phyloP scores from a whole-genome alignment of 1,140 invertebrate species.

The Saxidomus purpurata region DNA sequence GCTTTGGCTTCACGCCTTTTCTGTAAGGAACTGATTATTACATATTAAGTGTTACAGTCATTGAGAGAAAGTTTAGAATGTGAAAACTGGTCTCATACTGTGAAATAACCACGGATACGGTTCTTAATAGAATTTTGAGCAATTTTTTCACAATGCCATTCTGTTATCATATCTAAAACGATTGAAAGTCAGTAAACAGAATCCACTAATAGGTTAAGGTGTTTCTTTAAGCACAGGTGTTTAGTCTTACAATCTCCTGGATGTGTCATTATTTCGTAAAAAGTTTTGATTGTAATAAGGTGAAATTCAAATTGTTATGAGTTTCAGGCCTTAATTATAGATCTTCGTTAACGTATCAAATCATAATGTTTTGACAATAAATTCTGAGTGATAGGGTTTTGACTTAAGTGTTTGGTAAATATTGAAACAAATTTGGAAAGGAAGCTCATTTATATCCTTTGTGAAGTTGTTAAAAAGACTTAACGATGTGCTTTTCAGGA shows the following conservation, averaged over 20 bases:
- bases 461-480: slow-evolving; percentile 15
- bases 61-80: slow-evolving; percentile 48
- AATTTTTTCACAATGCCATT: slow-evolving; percentile 34
- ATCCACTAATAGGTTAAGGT: slow-evolving; percentile 9
- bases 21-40: slow-evolving; percentile 24
- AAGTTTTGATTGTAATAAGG: slow-evolving; percentile 13
- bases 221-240: slow-evolving; percentile 43
- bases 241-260: background rate
- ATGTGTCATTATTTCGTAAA: slow-evolving; percentile 37
- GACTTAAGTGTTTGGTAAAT: slow-evolving; percentile 66
- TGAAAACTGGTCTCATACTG: slow-evolving; percentile 23
- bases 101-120: slow-evolving; percentile 13
- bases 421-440: slow-evolving; percentile 52
- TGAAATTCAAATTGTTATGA: slow-evolving; percentile 29
- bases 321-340: slow-evolving; percentile 44
- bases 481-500: slow-evolving; percentile 54
- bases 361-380: slow-evolving; percentile 67
- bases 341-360: background rate
- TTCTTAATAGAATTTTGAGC: slow-evolving; percentile 37
- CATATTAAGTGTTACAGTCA: background rate
- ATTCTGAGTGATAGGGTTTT: slow-evolving; percentile 30
- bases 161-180: slow-evolving; percentile 38
- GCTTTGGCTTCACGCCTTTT: slow-evolving; percentile 25
- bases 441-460: slow-evolving; percentile 40
- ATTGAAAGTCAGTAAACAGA: slow-evolving; percentile 38